A percentile compares a stretch with the other conserved stretches of the same genome.
Evolutionary conservation across 2,888 invertebrate species (phyloP).

Genomic region (Agriopis leucophaearia): DNA sequence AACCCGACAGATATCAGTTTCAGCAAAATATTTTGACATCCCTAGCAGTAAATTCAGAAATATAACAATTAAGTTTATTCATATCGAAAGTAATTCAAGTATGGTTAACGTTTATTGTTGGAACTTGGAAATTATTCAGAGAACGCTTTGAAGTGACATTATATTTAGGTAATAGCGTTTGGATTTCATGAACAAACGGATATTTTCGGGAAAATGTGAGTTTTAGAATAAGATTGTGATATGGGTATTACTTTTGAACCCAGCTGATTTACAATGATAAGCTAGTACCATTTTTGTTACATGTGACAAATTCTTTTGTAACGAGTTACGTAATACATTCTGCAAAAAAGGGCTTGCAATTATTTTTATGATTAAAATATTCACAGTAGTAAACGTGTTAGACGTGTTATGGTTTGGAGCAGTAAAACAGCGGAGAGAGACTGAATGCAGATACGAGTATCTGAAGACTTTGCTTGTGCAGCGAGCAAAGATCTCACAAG

Average conservation of each 20-base stretch:
- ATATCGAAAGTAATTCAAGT: constrained; percentile 37
- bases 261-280: background rate
- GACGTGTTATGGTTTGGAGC: no score
- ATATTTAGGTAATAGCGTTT: constrained; percentile 27
- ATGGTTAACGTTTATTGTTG: constrained; percentile 35
- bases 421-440: no score
- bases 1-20: constrained; percentile 17
- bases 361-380: no score
- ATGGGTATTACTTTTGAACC: constrained; percentile 1
- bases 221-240: constrained; percentile 5
- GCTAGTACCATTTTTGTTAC: no score
- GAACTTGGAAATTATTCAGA: constrained; percentile 38
- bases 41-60: constrained; percentile 22
- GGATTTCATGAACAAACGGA: constrained; percentile 16
- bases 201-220: constrained; percentile 10
- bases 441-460: no score
- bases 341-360: no score
- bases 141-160: constrained; percentile 32
- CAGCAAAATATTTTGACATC: constrained; percentile 7
- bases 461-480: no score
- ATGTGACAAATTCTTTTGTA: no score
- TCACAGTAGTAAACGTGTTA: no score
- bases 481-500: no score
- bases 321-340: no score
- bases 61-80: constrained; percentile 29